phyloP scores from a whole-genome alignment of 2,797 vertebrate species.

The Fringilla coelebs region DNA sequence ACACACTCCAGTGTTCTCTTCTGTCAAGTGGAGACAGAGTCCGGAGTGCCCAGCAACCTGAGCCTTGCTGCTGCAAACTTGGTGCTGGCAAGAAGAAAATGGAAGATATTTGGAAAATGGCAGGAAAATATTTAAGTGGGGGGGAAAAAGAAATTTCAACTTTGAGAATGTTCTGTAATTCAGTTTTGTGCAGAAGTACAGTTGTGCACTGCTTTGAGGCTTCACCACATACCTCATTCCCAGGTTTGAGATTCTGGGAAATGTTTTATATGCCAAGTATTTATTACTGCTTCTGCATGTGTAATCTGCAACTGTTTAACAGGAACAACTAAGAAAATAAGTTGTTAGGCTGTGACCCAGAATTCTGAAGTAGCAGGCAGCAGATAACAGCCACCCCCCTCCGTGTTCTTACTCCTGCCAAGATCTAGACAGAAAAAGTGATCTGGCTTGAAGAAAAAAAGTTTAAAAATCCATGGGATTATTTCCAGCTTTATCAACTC shows the following conservation, averaged over 20 bases:
- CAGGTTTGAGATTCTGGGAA: not conserved
- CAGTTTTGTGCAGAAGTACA: not conserved
- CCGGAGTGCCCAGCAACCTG: not conserved
- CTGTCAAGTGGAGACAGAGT: not conserved
- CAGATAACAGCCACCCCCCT: fast-evolving
- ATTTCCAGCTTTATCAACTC: not conserved
- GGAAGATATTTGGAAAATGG: not conserved
- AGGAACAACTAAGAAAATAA: not conserved
- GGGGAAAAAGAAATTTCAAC: not conserved
- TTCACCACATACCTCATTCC: not conserved
- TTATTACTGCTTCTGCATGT: not conserved
- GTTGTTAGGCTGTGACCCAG: not conserved
- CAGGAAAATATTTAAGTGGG: not conserved
- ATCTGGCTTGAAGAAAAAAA: not conserved
- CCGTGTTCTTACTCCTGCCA: fast-evolving
- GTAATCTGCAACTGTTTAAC: not conserved
- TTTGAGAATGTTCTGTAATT: not conserved
- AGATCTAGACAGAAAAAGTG: not conserved
- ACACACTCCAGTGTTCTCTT: fast-evolving
- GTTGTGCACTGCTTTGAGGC: not conserved
- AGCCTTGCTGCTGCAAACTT: not conserved
- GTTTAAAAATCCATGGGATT: not conserved
- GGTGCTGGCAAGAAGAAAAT: not conserved
- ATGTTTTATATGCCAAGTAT: not conserved
- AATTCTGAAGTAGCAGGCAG: not conserved